Base-by-base conservation (phyloP, 2,113 vertebrate genomes). In the Azemiops feae region DNA sequence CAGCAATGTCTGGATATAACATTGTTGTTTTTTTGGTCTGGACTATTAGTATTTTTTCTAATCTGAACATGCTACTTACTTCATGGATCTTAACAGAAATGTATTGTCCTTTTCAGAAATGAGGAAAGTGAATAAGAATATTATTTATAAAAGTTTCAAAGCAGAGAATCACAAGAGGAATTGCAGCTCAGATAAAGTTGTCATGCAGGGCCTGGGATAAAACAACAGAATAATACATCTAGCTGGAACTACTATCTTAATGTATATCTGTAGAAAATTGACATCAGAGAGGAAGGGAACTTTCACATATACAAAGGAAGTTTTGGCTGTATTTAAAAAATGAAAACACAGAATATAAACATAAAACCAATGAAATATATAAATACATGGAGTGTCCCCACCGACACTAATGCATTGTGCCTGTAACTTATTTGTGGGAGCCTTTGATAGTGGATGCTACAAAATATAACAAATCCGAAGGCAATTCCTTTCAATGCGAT, bases 161-260 rank as follows among this genome's bases (percentile, higher is more conserved):
- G 18, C 94, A 95, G 53, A 30, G 64, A 89, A 88, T 91, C 93
- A 88, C 95, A 93, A 45, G 23, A 91, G 90, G 95, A 93, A 90
- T 34, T 18, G 3, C 22, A 94, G 81, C 52, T 89, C 93, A 93
- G 94, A 95, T 88, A 81, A 69, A 93, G 81, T 30, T 10, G 27
- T 9, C 89, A 22, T 55, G 87, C 43, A 86, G 30, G 9, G 10
- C 14, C 57, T 81, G 5, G 39, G 88, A 52, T 91, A 69, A 89
- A 55, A 81, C 34, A 39, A 81, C 69, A 81, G 2, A 81, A 87
- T 34, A 3, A 90, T 0, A 0, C 92, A 91, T 92, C 74, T 64
- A 30, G 64, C 55, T 87, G 27, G 94, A 94, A 58, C 30, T 25
- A 4, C 89, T 89, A 89, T 89, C 45, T 89, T 87, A 43, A 58